A percentile compares a stretch with the other conserved stretches of the same genome.
These are phyloP conservation scores for Electrona antarctica DNA, from an alignment of 2,113 vertebrate species.

Conservation along the genomic window DNA sequence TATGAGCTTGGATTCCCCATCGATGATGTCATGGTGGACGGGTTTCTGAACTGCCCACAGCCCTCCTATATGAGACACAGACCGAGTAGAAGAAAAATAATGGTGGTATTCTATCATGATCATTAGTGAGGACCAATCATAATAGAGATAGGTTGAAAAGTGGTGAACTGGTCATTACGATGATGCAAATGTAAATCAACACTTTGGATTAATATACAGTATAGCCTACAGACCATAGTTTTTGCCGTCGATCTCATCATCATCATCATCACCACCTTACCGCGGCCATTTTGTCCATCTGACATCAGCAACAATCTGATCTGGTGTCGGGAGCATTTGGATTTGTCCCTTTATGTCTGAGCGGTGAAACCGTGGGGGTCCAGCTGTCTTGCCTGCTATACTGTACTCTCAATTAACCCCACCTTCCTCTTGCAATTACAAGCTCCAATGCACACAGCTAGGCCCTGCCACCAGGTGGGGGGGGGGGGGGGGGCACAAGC, in stretches of 20 bases:
- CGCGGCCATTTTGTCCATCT: constrained; percentile 46
- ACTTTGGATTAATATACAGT: no score
- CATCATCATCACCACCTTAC: constrained; percentile 25
- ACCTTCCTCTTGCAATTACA: constrained; percentile 81
- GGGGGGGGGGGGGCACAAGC: constrained; percentile 54
- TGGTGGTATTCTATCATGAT: no score
- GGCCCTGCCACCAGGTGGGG: constrained; percentile 77
- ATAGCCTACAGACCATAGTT: no score
- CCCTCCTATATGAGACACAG: no score
- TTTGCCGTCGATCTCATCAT: constrained; percentile 7
- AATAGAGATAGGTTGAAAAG: no score
- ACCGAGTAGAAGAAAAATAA: no score
- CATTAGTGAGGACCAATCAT: no score
- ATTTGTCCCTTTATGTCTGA: constrained; percentile 49
- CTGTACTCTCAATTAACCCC: constrained; percentile 74
- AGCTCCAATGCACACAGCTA: constrained; percentile 75
- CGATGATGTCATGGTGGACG: no score
- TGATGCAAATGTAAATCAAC: no score
- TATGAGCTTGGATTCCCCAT: no score
- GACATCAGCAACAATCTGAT: constrained; percentile 50
- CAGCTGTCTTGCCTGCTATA: constrained; percentile 65
- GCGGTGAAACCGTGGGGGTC: constrained; percentile 56
- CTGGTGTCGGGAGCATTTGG: constrained; percentile 43
- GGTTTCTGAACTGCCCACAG: no score
- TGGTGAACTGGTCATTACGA: no score